Base-by-base conservation (phyloP, 1,140 invertebrate genomes). In the Stenopsyche tienmushanensis region DNA sequence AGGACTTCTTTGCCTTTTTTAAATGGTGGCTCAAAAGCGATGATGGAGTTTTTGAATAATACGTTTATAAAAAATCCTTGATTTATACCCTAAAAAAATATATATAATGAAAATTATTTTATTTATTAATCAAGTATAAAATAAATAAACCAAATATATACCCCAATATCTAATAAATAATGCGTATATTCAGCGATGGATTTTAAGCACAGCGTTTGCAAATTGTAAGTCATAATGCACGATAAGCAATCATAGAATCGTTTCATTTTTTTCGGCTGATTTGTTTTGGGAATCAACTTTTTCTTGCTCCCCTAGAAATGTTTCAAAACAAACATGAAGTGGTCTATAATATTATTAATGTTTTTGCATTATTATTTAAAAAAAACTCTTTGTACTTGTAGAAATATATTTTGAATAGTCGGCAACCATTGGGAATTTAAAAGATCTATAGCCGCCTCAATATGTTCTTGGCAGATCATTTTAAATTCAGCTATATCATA, bases 181-280 rank as follows among this genome's bases (percentile, higher is more conserved):
- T 91, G 78, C 2, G 88, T 87, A 72, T 87, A 96, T 63, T 93
- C 89, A 47, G 85, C 78, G 60, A 95, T 84, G 9, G 92, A 94
- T 69, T 88, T 85, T n/a, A 93, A 77, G 66, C 89, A 90, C 24
- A 95, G 75, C 23, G 83, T 84, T 76, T 93, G 90, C 20, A 96
- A 77, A 72, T 94, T 90, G 68, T 87, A 87, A 3, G 91, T 91
- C 93, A 96, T 96, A 17, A 96, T 80, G 15, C 88, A 87, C 3
- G 90, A 88, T 1, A 94, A 84, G 72, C 90, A 92, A 72, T 93
- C 90, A 72, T 90, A 95, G 79, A 95, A 94, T 53, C 85, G 83
- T 72, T 85, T 84, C 71, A 90, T 84, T 72, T 85, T 83, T 5
- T 80, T 82, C 41, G 82, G 83, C 65, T 88, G 84, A 45, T 86